Percentiles rank a stretch among this genome's conserved stretches.
Conservation (phyloP, 2,888 invertebrate genomes). For the Aromia moschata region DNA sequence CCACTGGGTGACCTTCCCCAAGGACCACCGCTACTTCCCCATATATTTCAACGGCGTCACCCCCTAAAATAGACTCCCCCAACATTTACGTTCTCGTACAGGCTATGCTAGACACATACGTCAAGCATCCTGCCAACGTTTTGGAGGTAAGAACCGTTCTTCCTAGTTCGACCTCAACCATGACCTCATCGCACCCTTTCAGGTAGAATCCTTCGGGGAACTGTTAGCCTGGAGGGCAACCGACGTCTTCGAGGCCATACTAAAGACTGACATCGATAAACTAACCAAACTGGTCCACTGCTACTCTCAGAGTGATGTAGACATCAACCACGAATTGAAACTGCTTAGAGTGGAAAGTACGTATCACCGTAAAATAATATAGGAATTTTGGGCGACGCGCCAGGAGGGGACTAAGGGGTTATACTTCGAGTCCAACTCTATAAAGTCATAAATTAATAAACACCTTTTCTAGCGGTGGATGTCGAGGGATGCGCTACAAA, state of each 20-base stretch:
- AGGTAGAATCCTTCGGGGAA: constrained; percentile 83
- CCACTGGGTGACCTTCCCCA: constrained; percentile 66
- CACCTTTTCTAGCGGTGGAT: constrained; percentile 68
- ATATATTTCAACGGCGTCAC: constrained; percentile 51
- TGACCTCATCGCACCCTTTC: constrained; percentile 49
- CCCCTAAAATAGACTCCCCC: constrained; percentile 45
- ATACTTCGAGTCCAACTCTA: no score
- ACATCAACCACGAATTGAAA: constrained; percentile 80
- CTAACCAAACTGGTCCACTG: constrained; percentile 77
- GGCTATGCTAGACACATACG: constrained; percentile 54
- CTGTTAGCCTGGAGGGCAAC: constrained; percentile 83
- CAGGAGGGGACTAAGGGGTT: no score
- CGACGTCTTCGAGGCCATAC: constrained; percentile 76
- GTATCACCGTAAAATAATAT: no score
- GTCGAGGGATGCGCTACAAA: constrained; percentile 68
- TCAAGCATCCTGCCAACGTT: constrained; percentile 55
- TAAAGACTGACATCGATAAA: constrained; percentile 81
- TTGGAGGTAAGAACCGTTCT: constrained; percentile 51
- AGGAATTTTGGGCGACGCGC: no score
- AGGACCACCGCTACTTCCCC: constrained; percentile 60
- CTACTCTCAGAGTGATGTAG: constrained; percentile 76
- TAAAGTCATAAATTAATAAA: no score
- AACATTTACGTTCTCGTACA: constrained; percentile 53
- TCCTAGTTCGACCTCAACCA: no score
- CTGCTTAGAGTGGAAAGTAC: constrained; percentile 82